Evolutionary conservation across 2,888 invertebrate species (phyloP).

Genomic region (Drosophila dives): DNA sequence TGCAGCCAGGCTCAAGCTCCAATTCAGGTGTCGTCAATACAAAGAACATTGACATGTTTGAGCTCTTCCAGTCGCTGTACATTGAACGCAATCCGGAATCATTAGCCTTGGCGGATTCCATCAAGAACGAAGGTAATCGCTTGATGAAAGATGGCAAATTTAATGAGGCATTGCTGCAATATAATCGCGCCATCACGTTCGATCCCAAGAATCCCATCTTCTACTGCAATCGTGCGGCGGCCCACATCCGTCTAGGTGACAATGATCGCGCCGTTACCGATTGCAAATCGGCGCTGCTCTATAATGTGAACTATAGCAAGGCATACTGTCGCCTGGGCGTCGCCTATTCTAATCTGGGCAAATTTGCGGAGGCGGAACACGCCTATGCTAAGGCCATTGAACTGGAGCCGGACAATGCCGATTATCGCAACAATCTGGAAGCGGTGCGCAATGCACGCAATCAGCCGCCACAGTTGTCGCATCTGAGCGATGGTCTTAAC

Average conservation of each 20-base stretch:
- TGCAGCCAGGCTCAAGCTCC: constrained; percentile 25
- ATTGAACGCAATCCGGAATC: constrained; percentile 86
- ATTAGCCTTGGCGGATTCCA: constrained; percentile 90
- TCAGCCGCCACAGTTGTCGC: constrained; percentile 64
- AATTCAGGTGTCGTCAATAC: constrained; percentile 30
- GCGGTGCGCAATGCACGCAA: constrained; percentile 88
- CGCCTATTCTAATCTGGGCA: constrained; percentile 93
- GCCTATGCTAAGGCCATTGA: constrained; percentile 95
- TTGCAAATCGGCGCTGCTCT: constrained; percentile 93
- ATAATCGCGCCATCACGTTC: constrained; percentile 94
- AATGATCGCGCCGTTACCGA: constrained; percentile 94
- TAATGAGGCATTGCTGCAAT: constrained; percentile 92
- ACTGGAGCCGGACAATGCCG: constrained; percentile 96
- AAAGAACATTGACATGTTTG: constrained; percentile 84
- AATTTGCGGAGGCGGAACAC: constrained; percentile 92
- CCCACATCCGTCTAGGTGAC: constrained; percentile 94
- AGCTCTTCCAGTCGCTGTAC: constrained; percentile 85
- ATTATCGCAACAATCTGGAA: constrained; percentile 94
- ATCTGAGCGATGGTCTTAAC: constrained; percentile 76
- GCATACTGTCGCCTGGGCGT: constrained; percentile 96
- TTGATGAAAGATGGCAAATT: constrained; percentile 94
- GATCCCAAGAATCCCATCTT: constrained; percentile 96
- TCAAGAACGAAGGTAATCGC: constrained; percentile 94
- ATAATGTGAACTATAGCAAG: constrained; percentile 97
- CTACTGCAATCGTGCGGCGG: constrained; percentile 98